Base-by-base conservation (phyloP, 1,140 invertebrate genomes). In the Pseudobourletiella spinata region DNA sequence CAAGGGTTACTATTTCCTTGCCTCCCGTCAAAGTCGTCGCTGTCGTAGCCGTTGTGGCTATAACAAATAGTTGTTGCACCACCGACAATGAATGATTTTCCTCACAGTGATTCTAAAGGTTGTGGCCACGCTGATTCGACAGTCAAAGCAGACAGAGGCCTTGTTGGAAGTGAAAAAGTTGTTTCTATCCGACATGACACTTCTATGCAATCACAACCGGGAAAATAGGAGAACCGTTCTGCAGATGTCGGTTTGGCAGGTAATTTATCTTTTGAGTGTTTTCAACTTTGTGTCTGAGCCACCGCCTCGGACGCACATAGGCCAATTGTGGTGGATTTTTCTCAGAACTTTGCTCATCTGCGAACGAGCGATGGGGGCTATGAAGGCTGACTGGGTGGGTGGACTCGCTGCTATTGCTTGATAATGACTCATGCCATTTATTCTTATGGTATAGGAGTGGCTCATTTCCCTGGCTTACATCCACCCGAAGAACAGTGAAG, bases 231-330 rank as follows among this genome's bases (percentile, higher is more conserved):
- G 95, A 66, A 98, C 92, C 0, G 91, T 99, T n/a, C 18, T 48
- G 15, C 96, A 99, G 78, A 99, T 99, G 96, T 98, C 95, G 4
- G 96, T 99, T 1, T 99, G 96, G 96, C 96, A 99, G 77, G 84
- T 87, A 71, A 82, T 42, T 14, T 14, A 42, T 14, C 35, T 14
- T 11, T 50, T n/a, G n/a, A n/a, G n/a, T n/a, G n/a, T n/a, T n/a
- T n/a, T n/a, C n/a, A n/a, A n/a, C n/a, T n/a, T n/a, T n/a, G n/a
- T n/a, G n/a, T n/a, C n/a, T n/a, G n/a, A n/a, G n/a, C n/a, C n/a
- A n/a, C n/a, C n/a, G n/a, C n/a, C n/a, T n/a, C n/a, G n/a, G n/a
- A n/a, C n/a, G n/a, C n/a, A n/a, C n/a, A n/a, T n/a, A n/a, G n/a
- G n/a, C n/a, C n/a, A n/a, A n/a, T n/a, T n/a, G n/a, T n/a, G n/a